Evolutionary conservation across 1,140 invertebrate species (phyloP), one percentile per base, ranked within the genome.

Genomic region (Caerostris extrusa): DNA sequence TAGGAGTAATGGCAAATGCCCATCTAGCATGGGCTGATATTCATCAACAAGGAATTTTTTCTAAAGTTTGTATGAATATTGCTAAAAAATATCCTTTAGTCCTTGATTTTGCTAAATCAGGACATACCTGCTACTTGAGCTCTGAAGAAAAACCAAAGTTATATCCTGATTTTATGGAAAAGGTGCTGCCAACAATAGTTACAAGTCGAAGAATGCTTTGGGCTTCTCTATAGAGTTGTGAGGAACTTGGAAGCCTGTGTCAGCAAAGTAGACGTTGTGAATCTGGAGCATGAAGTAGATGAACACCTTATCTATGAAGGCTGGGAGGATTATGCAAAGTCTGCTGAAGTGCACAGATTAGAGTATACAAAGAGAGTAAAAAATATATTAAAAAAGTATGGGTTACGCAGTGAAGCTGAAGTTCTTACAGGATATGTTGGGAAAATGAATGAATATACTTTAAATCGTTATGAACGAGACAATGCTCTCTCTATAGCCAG

Each of bases 61-160:
- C 88, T 53, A 57, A 95, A 34, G 94, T 95, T 8, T 96, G 95
- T 60, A 69, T 61, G 60, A 82, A 60, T 10, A 94, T 96, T 82
- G 95, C 95, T 12, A 83, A 92, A 55, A 96, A 95, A 57, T 94
- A 95, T 88, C 93, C 90, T 8, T 56, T 88, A 87, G 95, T 95
- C 12, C 89, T 95, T 4, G 95, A 95, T 83, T 96, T 96, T 94
- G 95, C 95, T 8, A 95, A 95, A 77, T 95, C 95, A 3, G 95
- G 95, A 3, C 50, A 60, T 8, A 81, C 90, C 60, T 61, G 67
- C 89, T 34, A 85, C 34, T 50, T 95, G 61, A 90, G n/a, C 12
- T 91, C 95, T 14, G 93, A 94, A 50, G 95, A 95, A 91, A 95
- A 88, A 81, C 95, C 94, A n/a, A 94, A 95, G 57, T 55, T 94